Base-by-base conservation (phyloP, 2,797 vertebrate species). In the Chelmon rostratus region DNA sequence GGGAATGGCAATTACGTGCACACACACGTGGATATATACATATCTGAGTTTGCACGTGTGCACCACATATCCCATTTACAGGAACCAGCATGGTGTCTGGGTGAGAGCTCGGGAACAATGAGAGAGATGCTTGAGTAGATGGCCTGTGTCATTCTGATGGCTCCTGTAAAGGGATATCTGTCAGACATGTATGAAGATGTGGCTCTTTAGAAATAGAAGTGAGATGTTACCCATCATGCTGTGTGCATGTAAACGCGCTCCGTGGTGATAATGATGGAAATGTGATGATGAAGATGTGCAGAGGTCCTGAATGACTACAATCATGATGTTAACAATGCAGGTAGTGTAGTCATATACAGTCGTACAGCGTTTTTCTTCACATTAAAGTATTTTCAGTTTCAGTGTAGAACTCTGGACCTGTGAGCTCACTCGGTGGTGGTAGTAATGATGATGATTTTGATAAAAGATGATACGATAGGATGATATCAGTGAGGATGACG, bases 211-310 rank as follows among this genome's bases (percentile, higher is more conserved):
- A 73, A 57, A 79, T 8, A 21, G 35, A 79, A 44, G 38, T 47
- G 49, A 75, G 40, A 62, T 61, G 46, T 50, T 44, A 63, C 28
- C 42, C 50, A 70, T 74, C 68, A 68, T 46, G 42, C 35, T 80
- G 49, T 73, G 78, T 80, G 80, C 68, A 84, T 8, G 11, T 73
- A 76, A 86, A 78, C 12, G 1, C 78, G 35, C 82, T 74, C 53
- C 33, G 10, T 6, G 8, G 56, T 38, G 56, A 31, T n/a, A n/a
- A n/a, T 37, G 38, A 68, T 47, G 33, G 72, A 21, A 5, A 62
- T 44, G 42, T 35, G 66, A 46, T 78, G 53, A 70, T 62, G 42
- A 49, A 16, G 63, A 63, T 71, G 53, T 57, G 65, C 31, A 61
- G 23, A 50, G 62, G 35, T 5, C 63, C 63, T 57, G 25, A 38